These are phyloP conservation scores for Drosophila recens DNA, from an alignment of 2,888 invertebrate species.

Conservation along the genomic window DNA sequence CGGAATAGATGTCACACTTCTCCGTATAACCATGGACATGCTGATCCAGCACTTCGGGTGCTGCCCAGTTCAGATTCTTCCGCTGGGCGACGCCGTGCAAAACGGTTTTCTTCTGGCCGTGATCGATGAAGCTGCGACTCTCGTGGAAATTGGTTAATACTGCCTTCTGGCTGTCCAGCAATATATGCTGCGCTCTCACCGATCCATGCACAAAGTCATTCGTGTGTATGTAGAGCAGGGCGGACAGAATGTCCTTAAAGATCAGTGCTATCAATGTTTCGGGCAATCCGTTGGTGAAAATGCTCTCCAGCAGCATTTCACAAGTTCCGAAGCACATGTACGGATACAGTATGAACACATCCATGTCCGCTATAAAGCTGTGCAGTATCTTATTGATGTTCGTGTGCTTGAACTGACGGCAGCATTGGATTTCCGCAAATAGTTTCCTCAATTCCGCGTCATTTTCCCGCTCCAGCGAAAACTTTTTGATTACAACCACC, in stretches of 20 bases:
- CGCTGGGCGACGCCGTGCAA: constrained; percentile 91
- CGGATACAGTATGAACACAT: constrained; percentile 92
- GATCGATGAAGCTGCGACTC: constrained; percentile 90
- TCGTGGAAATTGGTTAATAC: constrained; percentile 92
- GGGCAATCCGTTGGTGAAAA: constrained; percentile 91
- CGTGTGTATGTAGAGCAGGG: constrained; percentile 93
- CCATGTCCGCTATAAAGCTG: constrained; percentile 91
- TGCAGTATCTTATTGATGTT: constrained; percentile 91
- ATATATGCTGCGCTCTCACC: constrained; percentile 93
- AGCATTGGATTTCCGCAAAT: constrained; percentile 92
- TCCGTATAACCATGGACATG: constrained; percentile 94
- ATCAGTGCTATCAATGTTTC: constrained; percentile 93
- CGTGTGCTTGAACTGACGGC: constrained; percentile 91
- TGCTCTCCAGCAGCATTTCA: constrained; percentile 90
- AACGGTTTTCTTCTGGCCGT: constrained; percentile 89
- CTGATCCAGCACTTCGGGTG: constrained; percentile 96
- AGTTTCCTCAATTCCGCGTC: constrained; percentile 87
- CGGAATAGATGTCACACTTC: constrained; percentile 95
- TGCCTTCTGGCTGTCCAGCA: constrained; percentile 90
- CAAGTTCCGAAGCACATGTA: constrained; percentile 95
- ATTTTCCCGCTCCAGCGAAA: constrained; percentile 89
- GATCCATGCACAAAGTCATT: constrained; percentile 94
- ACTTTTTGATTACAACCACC: constrained; percentile 91
- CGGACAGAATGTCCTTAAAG: constrained; percentile 90
- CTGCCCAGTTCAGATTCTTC: constrained; percentile 92